These are phyloP conservation scores for Orthosia cruda DNA, from an alignment of 2,888 invertebrate genomes.

Conservation along the genomic window DNA sequence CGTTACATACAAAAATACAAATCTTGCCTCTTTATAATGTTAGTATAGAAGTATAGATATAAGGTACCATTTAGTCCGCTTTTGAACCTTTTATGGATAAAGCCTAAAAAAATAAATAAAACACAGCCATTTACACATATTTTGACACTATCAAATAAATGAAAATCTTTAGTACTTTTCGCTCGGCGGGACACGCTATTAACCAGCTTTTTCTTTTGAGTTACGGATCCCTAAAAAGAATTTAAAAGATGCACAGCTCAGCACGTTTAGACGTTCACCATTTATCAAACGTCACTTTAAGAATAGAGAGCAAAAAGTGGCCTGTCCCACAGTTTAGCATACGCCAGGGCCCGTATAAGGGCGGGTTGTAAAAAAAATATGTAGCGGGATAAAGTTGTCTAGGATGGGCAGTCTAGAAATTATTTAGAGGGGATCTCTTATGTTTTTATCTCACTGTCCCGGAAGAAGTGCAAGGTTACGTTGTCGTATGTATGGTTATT, in stretches of 20 bases:
- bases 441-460: no score
- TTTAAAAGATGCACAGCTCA: constrained; percentile 76
- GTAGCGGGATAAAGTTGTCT: constrained; percentile 36
- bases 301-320: constrained; percentile 69
- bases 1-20: no score
- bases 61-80: no score
- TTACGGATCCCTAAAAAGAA: constrained; percentile 53
- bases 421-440: no score
- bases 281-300: constrained; percentile 76
- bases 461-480: no score
- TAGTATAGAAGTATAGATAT: no score
- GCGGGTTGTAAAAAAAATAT: constrained; percentile 24
- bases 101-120: neutral
- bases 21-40: no score
- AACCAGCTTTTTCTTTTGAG: neutral
- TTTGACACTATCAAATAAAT: neutral
- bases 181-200: neutral
- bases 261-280: constrained; percentile 63
- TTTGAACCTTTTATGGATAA: no score
- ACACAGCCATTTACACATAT: neutral
- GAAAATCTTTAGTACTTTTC: neutral
- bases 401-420: neutral
- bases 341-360: constrained; percentile 56
- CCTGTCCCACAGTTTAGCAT: constrained; percentile 50
- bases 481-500: no score